phyloP scores from a whole-genome alignment of 2,113 vertebrate species.

The Benitochromis conjunctus region DNA sequence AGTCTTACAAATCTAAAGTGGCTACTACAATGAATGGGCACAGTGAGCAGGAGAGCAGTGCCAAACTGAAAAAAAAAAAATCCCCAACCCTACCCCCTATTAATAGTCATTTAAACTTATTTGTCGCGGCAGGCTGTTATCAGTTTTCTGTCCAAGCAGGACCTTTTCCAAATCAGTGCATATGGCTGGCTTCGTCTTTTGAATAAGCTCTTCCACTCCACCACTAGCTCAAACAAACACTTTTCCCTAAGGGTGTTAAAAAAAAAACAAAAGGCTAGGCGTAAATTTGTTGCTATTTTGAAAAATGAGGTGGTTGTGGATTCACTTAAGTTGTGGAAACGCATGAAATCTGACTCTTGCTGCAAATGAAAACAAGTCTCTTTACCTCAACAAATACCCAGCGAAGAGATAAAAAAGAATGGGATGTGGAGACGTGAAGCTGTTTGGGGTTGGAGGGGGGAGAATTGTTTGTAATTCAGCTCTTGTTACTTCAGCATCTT shows the following conservation, averaged over 20 bases:
- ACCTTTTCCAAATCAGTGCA: slow-evolving; percentile 46
- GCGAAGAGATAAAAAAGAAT: background rate
- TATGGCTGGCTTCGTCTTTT: slow-evolving; percentile 29
- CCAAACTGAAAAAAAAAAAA: background rate
- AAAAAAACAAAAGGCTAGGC: background rate
- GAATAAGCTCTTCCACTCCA: background rate
- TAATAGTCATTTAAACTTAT: slow-evolving; percentile 30
- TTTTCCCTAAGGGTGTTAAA: slow-evolving; percentile 1
- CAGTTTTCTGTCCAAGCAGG: slow-evolving; percentile 22
- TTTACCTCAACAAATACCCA: background rate
- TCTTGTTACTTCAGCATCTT: background rate
- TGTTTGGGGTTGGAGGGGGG: background rate
- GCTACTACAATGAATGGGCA: background rate
- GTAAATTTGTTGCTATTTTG: slow-evolving; percentile 42
- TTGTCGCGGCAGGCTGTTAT: slow-evolving; percentile 15
- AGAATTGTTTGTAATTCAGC: slow-evolving; percentile 26
- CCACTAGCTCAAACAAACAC: slow-evolving; percentile 21
- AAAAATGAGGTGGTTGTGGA: slow-evolving; percentile 29
- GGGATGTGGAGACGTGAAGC: background rate
- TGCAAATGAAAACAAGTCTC: slow-evolving; percentile 22
- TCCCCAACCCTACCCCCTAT: background rate
- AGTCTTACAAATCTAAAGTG: background rate
- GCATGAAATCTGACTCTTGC: background rate
- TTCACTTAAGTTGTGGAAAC: background rate
- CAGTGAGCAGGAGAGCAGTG: background rate